A percentile compares a stretch with the other conserved stretches of the same genome.
phyloP scores from a whole-genome alignment of 2,888 invertebrate species.

The Anorthoa munda region DNA sequence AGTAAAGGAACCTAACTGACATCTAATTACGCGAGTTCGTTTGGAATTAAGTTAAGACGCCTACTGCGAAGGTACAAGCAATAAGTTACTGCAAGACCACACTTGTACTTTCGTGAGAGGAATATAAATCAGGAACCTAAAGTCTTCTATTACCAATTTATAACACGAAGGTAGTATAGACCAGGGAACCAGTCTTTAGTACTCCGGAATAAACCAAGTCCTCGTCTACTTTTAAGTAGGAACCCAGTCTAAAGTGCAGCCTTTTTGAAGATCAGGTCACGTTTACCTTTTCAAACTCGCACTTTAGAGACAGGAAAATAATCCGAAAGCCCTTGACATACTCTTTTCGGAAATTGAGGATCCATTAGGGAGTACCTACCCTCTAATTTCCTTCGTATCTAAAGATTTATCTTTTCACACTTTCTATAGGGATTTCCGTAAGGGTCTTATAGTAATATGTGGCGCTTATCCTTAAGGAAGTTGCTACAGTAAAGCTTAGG shows the following conservation, averaged over 20 bases:
- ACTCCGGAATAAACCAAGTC: conserved; percentile 1
- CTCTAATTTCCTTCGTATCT: conserved; percentile 32
- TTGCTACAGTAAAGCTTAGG: conserved; percentile 15
- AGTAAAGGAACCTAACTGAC: conserved; percentile 15
- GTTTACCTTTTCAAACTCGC: conserved; percentile 43
- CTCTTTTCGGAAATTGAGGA: conserved; percentile 37
- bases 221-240: background rate
- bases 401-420: conserved; percentile 33
- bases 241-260: conserved; percentile 7
- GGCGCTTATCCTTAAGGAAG: conserved; percentile 11
- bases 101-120: conserved; percentile 22
- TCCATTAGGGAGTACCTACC: conserved; percentile 28
- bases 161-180: conserved; percentile 2
- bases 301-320: conserved; percentile 29
- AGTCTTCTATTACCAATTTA: conserved; percentile 7
- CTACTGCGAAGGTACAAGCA: conserved; percentile 47
- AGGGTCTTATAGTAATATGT: conserved; percentile 13
- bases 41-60: conserved; percentile 40
- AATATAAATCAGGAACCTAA: conserved; percentile 26
- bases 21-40: conserved; percentile 2
- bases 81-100: conserved; percentile 45
- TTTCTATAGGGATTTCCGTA: conserved; percentile 13
- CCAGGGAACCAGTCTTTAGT: conserved; percentile 3
- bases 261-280: conserved; percentile 49
- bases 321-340: conserved; percentile 31